Percentiles rank a stretch among this genome's conserved stretches.
These are phyloP conservation scores for Lithobates pipiens DNA, from an alignment of 2,797 vertebrate species.

Conservation along the genomic window DNA sequence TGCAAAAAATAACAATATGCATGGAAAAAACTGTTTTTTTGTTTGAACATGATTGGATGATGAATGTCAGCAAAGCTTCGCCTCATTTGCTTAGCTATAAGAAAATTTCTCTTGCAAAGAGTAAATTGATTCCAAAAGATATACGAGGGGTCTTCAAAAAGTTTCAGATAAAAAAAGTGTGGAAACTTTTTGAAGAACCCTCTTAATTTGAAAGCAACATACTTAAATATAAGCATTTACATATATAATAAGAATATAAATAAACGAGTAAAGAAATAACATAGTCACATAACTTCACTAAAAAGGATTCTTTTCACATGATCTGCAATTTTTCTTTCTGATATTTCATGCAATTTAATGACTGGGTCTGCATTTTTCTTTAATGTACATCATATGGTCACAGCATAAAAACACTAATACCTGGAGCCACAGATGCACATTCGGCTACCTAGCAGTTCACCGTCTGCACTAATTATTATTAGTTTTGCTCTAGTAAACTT, in stretches of 20 bases:
- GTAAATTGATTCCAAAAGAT: no score
- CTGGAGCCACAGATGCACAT: conserved; percentile 1
- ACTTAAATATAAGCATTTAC: neutral
- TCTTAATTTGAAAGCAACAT: no score
- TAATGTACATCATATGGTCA: neutral
- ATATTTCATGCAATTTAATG: neutral
- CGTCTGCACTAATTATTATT: conserved; percentile 20
- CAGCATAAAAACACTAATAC: neutral
- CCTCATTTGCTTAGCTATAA: no score
- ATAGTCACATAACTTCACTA: neutral
- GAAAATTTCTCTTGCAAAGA: no score
- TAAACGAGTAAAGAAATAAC: neutral
- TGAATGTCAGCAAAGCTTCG: no score
- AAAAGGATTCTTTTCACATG: neutral
- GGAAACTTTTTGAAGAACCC: no score
- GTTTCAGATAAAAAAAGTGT: no score
- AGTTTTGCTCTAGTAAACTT: conserved; percentile 21
- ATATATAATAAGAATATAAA: neutral
- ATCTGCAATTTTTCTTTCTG: neutral
- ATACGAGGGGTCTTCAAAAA: no score
- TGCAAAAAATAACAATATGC: no score
- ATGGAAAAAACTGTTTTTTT: no score
- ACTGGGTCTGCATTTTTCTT: neutral
- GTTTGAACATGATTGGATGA: no score
- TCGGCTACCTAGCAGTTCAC: conserved; percentile 7